These are phyloP conservation scores for Conops quadrifasciatus DNA, from an alignment of 2,888 invertebrate genomes.

Conservation along the genomic window DNA sequence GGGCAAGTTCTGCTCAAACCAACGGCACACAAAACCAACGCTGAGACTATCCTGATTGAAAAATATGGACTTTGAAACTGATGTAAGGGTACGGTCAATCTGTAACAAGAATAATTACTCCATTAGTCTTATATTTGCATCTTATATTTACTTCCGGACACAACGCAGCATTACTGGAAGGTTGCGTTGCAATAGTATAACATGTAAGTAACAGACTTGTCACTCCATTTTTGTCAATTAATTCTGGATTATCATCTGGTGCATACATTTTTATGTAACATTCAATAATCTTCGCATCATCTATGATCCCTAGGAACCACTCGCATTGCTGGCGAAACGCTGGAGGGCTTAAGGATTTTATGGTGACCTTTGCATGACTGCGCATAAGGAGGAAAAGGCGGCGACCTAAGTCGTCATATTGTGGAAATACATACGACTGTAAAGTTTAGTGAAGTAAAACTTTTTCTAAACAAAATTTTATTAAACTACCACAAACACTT, in stretches of 20 bases:
- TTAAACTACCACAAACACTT: slow-evolving; percentile 62
- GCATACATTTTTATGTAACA: slow-evolving; percentile 75
- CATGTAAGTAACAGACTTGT: slow-evolving; percentile 75
- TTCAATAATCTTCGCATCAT: slow-evolving; percentile 72
- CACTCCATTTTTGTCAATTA: slow-evolving; percentile 73
- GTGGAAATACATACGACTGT: slow-evolving; percentile 81
- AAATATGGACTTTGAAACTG: slow-evolving; percentile 82
- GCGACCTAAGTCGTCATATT: slow-evolving; percentile 76
- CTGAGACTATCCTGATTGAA: slow-evolving; percentile 80
- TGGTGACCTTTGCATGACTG: slow-evolving; percentile 70
- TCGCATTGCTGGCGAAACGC: slow-evolving; percentile 81
- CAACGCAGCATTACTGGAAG: slow-evolving; percentile 72
- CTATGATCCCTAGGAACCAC: slow-evolving; percentile 69
- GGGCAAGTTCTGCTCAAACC: slow-evolving; percentile 82
- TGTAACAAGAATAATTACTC: slow-evolving; percentile 51
- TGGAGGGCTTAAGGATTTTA: slow-evolving; percentile 70
- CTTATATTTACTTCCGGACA: slow-evolving; percentile 68
- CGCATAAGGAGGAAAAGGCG: slow-evolving; percentile 75
- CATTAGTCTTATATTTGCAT: not conserved
- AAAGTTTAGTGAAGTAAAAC: slow-evolving; percentile 46
- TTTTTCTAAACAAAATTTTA: not conserved
- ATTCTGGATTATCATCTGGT: slow-evolving; percentile 68
- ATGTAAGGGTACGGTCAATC: slow-evolving; percentile 76
- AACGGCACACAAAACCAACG: slow-evolving; percentile 79
- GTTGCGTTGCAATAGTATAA: slow-evolving; percentile 83